Conservation (phyloP, 2,888 invertebrate genomes). For the Archips xylosteana region DNA sequence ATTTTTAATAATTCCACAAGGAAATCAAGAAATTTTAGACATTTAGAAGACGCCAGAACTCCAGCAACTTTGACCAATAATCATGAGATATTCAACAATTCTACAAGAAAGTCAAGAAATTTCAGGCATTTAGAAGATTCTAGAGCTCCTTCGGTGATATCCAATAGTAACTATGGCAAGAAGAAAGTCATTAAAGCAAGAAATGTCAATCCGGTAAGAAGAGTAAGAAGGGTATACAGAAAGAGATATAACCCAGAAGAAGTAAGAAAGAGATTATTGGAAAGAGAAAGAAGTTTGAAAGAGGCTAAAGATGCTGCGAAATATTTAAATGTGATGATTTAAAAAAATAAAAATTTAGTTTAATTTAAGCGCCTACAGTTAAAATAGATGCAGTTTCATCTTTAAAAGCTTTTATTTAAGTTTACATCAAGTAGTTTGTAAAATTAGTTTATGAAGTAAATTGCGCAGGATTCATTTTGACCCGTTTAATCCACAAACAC, state of each 20-base stretch:
- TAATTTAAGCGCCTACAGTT: background rate
- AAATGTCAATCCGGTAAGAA: slow-evolving; percentile 73
- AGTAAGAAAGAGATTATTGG: slow-evolving; percentile 79
- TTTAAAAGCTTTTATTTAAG: background rate
- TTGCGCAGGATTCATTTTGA: background rate
- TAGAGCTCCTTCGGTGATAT: slow-evolving; percentile 59
- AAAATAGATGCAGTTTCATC: background rate
- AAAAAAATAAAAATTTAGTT: background rate
- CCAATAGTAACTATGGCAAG: slow-evolving; percentile 59
- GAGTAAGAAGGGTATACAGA: slow-evolving; percentile 76
- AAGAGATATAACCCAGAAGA: slow-evolving; percentile 82
- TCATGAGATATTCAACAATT: slow-evolving; percentile 60
- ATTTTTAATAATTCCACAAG: slow-evolving; percentile 60
- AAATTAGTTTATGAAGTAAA: background rate
- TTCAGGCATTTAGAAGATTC: slow-evolving; percentile 56
- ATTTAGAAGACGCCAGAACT: slow-evolving; percentile 58
- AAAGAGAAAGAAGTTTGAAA: slow-evolving; percentile 70
- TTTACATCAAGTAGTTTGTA: background rate
- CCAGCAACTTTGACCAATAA: slow-evolving; percentile 60
- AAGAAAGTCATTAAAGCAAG: slow-evolving; percentile 69
- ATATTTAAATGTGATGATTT: slow-evolving; percentile 10
- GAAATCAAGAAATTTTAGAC: slow-evolving; percentile 54
- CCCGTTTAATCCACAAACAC: no score
- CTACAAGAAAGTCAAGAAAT: slow-evolving; percentile 59
- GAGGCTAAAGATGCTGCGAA: slow-evolving; percentile 45